Evolutionary conservation across 2,797 vertebrate genomes (phyloP).

Genomic region (Holocentrus rufus): DNA sequence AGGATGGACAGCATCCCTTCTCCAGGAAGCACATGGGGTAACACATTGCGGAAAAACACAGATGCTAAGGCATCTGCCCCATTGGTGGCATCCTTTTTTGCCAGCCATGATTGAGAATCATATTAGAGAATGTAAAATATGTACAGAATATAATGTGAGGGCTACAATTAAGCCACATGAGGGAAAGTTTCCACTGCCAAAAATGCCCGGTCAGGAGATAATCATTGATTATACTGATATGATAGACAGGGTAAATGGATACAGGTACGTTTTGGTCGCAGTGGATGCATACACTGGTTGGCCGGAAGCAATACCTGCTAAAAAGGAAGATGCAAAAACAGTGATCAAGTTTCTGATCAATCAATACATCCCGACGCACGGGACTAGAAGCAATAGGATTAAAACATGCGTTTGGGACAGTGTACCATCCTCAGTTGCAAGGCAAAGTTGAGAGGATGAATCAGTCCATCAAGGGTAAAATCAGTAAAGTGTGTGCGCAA

Average conservation of each 20-base stretch:
- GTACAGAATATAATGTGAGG: not conserved
- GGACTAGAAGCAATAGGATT: not conserved
- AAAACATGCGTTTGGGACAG: not conserved
- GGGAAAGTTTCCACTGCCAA: not conserved
- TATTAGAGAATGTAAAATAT: not conserved
- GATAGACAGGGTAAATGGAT: not conserved
- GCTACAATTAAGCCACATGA: not conserved
- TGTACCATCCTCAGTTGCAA: not conserved
- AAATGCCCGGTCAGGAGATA: not conserved
- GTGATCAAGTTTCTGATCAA: not conserved
- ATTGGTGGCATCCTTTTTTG: not conserved
- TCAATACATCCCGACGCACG: not conserved
- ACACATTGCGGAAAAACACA: not conserved
- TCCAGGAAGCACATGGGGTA: not conserved
- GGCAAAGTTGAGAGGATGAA: slow-evolving; percentile 3
- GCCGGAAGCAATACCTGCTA: not conserved
- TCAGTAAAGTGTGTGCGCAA: not conserved
- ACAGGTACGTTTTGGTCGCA: not conserved
- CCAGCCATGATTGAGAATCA: not conserved
- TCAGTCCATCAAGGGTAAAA: not conserved
- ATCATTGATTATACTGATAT: not conserved
- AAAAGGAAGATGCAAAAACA: not conserved
- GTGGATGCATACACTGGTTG: not conserved
- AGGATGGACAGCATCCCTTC: not conserved
- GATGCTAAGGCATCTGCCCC: not conserved